Evolutionary conservation across 2,113 vertebrate genomes (phyloP), one percentile per base, ranked within the genome.

Genomic region (Lophura nycthemera): DNA sequence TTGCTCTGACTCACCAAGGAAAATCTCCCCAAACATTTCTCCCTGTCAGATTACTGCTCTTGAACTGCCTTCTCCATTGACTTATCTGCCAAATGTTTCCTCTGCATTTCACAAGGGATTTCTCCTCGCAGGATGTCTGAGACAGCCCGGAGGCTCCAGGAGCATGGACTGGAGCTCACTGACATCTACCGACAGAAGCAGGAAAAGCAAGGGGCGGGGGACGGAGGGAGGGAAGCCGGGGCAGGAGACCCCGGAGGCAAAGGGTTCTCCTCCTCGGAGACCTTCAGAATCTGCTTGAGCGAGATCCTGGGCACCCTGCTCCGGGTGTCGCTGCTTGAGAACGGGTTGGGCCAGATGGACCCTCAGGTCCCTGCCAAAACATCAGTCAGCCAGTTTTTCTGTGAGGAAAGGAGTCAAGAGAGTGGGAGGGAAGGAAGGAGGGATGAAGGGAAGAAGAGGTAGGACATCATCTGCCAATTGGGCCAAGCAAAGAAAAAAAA

Each of bases 101-200:
- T 57, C 36, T 22, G 70, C 32, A 32, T 70, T 77, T 65, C 60
- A 48, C 13, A 24, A 7, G 48, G 38, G 6, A 45, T 77, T 83
- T 88, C 61, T 45, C 15, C 0, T 0, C 1, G 0, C 42, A 21
- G 70, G 15, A 7, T 29, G 70, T 12, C 34, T 3, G 0, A 48
- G 34, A 12, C 2, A 14, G 29, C 24, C 36, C 6, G 21, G 12
- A 9, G 48, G 60, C 38, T 7, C 61, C 27, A 22, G 38, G 34
- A 82, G 29, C 61, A 15, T 61, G 13, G 66, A 7, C 75, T 81
- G 75, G 79, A 57, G 60, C 65, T 69, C 29, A 2, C 74, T 90
- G 92, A 90, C 83, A 90, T 56, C 86, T 81, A 50, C 70, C 61
- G 89, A 42, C 50, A 11, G 57, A n/a, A 50, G 56, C 6, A 8